Evolutionary conservation across 2,113 vertebrate genomes (phyloP), one percentile per base, ranked within the genome.

Genomic region (Pelobates fuscus): DNA sequence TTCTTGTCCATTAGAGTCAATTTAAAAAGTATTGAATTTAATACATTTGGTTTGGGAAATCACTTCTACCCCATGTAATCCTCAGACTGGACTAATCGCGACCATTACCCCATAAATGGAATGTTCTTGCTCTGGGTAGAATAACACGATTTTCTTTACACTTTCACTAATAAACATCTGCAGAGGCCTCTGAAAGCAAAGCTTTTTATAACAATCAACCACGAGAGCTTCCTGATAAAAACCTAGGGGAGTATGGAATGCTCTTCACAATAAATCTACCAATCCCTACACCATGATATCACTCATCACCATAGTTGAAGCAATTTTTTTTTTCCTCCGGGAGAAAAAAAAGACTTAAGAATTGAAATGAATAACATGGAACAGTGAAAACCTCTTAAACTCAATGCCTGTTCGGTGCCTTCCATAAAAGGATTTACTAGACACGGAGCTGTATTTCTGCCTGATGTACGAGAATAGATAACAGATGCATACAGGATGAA

Each of bases 1-100:
- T 4, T 1, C 17, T 43, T 63, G 71, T 46, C 68, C 71, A 66
- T 29, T 0, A 1, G 75, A 67, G 20, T 59, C 74, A 71, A 77
- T 12, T 49, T 0, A 0, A 1, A 2, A 68, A 64, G 77, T 58
- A 80, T 67, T 77, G 81, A 78, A 67, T 24, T 82, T 43, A 63
- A 71, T 62, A 75, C 41, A 27, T 14, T n/a, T 20, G 64, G 57
- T 63, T 46, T 62, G 44, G 43, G 44, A 78, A 60, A 67, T 62
- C 80, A 79, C 59, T 80, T 79, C 63, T 58, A 67, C 52, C 5
- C 0, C 24, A 63, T 77, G 61, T 79, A 81, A 78, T 77, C 65
- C 77, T 44, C 23, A 59, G 52, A 8, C n/a, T 41, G 7, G 37
- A 77, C 73, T 30, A 68, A 27, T 62, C 18, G 30, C 20, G 3